A percentile compares a stretch with the other conserved stretches of the same genome.
Conservation (phyloP, 1,140 invertebrate species). For the Ceratina australensis region DNA sequence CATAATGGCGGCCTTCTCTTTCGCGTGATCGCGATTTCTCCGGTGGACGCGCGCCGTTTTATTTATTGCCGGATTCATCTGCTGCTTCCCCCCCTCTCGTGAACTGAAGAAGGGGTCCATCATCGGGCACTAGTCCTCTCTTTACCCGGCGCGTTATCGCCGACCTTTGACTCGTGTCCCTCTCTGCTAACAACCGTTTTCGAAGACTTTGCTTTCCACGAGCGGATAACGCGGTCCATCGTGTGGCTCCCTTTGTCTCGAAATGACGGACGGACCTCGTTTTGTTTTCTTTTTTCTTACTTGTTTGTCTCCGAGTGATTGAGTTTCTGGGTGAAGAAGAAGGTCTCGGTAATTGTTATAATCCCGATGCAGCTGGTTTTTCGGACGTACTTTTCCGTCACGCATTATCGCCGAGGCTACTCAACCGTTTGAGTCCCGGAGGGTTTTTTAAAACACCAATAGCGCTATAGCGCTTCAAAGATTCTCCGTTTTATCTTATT, state of each 20-base stretch:
- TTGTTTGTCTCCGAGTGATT: too few species aligned
- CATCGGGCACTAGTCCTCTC: constrained; percentile 44
- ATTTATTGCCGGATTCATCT: constrained; percentile 39
- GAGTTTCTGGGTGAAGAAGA: too few species aligned
- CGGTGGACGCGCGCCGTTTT: constrained; percentile 47
- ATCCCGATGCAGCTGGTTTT: too few species aligned
- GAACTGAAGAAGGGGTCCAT: too few species aligned
- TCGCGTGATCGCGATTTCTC: constrained; percentile 49
- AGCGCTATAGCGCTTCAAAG: too few species aligned
- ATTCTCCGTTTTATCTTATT: too few species aligned
- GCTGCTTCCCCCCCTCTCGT: not conserved
- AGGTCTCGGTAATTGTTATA: too few species aligned
- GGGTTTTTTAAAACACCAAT: too few species aligned
- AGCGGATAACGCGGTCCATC: not conserved
- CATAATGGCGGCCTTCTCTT: constrained; percentile 66
- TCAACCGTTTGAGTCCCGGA: too few species aligned
- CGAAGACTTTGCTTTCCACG: not conserved
- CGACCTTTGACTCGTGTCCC: constrained; percentile 41
- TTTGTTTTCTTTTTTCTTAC: not conserved
- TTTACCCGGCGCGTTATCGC: constrained; percentile 46
- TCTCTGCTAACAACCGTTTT: not conserved
- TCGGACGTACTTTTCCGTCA: too few species aligned
- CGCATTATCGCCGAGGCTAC: too few species aligned
- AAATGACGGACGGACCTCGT: not conserved
- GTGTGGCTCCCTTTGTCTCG: constrained; percentile 20